Percentiles rank a stretch among this genome's conserved stretches.
phyloP scores from a whole-genome alignment of 1,140 invertebrate genomes.

The Druon quercuslanigerum region DNA sequence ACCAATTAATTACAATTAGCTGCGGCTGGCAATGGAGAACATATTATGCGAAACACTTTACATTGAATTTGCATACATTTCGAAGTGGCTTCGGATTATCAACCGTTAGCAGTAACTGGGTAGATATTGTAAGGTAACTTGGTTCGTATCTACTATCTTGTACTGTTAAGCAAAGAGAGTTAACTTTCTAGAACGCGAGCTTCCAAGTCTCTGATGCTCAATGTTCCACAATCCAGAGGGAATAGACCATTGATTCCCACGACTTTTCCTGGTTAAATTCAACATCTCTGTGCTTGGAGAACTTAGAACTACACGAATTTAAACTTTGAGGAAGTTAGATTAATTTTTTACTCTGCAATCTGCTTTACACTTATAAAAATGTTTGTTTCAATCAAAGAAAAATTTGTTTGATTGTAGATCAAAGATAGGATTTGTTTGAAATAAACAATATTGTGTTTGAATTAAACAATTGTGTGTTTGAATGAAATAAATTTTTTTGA shows the following conservation, averaged over 20 bases:
- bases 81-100: slow-evolving; percentile 57
- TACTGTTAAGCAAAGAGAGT: slow-evolving; percentile 24
- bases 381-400: too few species aligned
- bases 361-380: not conserved
- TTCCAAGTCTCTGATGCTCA: slow-evolving; percentile 36
- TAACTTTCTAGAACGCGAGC: slow-evolving; percentile 24
- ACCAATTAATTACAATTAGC: slow-evolving; percentile 65
- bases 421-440: too few species aligned
- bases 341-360: not conserved
- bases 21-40: slow-evolving; percentile 45
- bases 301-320: slow-evolving; percentile 7
- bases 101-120: slow-evolving; percentile 49
- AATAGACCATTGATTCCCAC: slow-evolving; percentile 31
- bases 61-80: slow-evolving; percentile 64
- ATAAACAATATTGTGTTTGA: too few species aligned
- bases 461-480: too few species aligned
- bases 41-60: slow-evolving; percentile 63
- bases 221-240: slow-evolving; percentile 32
- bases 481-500: too few species aligned
- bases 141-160: slow-evolving; percentile 24
- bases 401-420: too few species aligned
- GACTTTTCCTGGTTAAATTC: slow-evolving; percentile 24
- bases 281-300: not conserved
- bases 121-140: slow-evolving; percentile 12
- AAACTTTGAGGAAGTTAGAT: not conserved